Evolutionary conservation across 2,113 vertebrate genomes (phyloP).

Genomic region (Urocitellus parryii): DNA sequence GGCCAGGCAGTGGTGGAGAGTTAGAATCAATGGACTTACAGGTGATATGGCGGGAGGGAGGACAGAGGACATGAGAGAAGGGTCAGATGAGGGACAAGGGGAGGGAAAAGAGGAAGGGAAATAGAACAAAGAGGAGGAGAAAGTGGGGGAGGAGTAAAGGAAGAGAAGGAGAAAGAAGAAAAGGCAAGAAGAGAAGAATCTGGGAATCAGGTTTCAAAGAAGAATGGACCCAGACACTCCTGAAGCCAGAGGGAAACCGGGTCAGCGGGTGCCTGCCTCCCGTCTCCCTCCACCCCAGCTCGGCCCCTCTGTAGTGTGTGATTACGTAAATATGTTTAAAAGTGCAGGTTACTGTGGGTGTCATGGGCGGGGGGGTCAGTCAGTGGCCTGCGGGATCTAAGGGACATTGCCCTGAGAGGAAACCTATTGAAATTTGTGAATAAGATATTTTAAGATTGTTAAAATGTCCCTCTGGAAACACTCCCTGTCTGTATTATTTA

Average conservation of each 20-base stretch:
- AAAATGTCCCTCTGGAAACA: neutral
- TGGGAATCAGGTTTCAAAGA: neutral
- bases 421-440: neutral
- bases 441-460: neutral
- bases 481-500: neutral
- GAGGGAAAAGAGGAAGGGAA: no score
- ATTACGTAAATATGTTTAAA: no score
- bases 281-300: neutral
- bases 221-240: neutral
- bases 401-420: no score
- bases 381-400: no score
- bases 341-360: no score
- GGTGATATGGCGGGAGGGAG: neutral
- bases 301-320: accelerated
- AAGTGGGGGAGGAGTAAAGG: neutral
- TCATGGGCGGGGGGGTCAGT: no score
- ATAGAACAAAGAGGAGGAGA: neutral
- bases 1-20: no score
- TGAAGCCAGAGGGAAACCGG: no score
- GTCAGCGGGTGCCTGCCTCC: neutral
- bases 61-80: neutral
- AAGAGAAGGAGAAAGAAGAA: accelerated
- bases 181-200: accelerated
- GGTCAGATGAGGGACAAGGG: neutral
- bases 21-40: accelerated